A percentile compares a stretch with the other conserved stretches of the same genome.
These are phyloP conservation scores for Euura saliciscinereae DNA, from an alignment of 1,140 invertebrate genomes.

Conservation along the genomic window DNA sequence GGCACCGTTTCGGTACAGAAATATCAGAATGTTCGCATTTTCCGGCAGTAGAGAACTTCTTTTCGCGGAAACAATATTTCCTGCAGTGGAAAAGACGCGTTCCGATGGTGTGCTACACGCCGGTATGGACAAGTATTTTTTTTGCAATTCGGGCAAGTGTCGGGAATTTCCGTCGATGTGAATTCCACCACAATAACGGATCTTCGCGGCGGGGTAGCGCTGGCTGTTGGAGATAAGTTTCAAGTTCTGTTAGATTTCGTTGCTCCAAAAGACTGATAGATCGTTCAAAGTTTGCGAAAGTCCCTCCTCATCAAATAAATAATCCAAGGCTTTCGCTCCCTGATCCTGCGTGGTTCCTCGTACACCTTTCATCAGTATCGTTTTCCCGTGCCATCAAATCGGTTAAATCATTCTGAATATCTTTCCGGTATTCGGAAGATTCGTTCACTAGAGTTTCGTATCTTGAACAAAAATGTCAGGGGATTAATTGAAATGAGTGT, in stretches of 20 bases:
- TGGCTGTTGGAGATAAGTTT: background rate
- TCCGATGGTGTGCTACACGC: background rate
- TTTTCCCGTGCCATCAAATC: background rate
- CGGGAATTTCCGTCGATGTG: too few species aligned
- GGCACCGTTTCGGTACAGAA: background rate
- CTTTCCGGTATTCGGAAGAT: background rate
- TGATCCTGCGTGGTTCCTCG: conserved; percentile 5
- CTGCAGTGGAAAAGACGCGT: background rate
- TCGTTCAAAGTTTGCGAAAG: conserved; percentile 9
- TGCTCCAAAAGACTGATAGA: background rate
- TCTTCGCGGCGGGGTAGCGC: conserved; percentile 7
- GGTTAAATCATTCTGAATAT: background rate
- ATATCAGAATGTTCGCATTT: background rate
- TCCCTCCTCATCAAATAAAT: conserved; percentile 4
- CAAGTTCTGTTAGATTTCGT: background rate
- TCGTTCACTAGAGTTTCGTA: background rate
- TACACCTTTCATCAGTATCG: background rate
- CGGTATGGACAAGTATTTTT: conserved; percentile 15
- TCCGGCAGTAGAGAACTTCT: background rate
- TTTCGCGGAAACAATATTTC: background rate
- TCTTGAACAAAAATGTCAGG: background rate
- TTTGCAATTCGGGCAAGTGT: background rate
- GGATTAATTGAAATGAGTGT: too few species aligned
- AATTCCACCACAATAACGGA: conserved; percentile 14
- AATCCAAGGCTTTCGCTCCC: background rate